Evolutionary conservation across 2,797 vertebrate genomes (phyloP).

Genomic region (Schizothorax lantsangensis): DNA sequence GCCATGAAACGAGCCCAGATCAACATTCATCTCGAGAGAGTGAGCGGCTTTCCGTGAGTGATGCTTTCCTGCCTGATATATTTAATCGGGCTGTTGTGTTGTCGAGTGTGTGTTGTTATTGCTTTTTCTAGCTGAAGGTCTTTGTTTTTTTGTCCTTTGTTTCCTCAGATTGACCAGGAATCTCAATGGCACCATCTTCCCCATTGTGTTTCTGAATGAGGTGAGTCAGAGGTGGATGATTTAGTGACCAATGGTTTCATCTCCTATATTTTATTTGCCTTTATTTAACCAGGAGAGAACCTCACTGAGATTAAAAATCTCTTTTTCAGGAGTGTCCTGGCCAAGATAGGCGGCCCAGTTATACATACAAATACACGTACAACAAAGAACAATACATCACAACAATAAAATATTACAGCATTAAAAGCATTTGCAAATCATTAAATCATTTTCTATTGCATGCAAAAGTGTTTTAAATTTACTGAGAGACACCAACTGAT

Average conservation of each 20-base stretch:
- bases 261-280: too few relatives aligned
- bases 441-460: too few relatives aligned
- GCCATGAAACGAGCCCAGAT: slow-evolving; percentile 82
- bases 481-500: too few relatives aligned
- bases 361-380: too few relatives aligned
- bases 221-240: slow-evolving; percentile 59
- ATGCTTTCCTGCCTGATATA: not conserved
- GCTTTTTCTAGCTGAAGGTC: not conserved
- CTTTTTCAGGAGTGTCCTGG: too few relatives aligned
- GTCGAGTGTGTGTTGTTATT: not conserved
- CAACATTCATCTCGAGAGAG: slow-evolving; percentile 70
- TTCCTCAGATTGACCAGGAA: slow-evolving; percentile 67
- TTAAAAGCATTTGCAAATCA: too few relatives aligned
- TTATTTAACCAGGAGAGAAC: too few relatives aligned
- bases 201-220: slow-evolving; percentile 82
- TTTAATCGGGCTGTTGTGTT: not conserved
- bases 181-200: slow-evolving; percentile 74
- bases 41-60: slow-evolving; percentile 75
- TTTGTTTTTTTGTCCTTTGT: not conserved
- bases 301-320: too few relatives aligned
- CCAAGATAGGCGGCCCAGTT: too few relatives aligned
- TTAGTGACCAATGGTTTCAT: not conserved
- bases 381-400: too few relatives aligned
- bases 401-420: too few relatives aligned
- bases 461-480: too few relatives aligned